phyloP scores from a whole-genome alignment of 2,797 vertebrate genomes.

The Galago senegalensis region DNA sequence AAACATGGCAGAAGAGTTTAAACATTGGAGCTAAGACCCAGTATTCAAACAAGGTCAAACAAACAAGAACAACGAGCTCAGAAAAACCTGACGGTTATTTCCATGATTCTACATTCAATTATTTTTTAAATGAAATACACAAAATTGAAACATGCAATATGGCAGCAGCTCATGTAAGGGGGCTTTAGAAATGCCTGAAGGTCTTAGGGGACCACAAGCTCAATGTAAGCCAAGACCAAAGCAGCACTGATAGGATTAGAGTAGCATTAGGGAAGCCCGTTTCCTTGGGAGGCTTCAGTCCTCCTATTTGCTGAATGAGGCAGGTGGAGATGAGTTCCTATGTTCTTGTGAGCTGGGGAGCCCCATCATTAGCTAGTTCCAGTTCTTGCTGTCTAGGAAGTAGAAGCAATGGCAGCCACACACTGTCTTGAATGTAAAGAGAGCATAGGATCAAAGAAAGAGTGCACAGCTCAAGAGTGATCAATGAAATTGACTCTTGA shows the following conservation, averaged over 20 bases:
- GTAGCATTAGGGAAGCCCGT: not conserved
- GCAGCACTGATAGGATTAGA: not conserved
- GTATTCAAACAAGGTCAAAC: not conserved
- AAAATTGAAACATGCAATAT: not conserved
- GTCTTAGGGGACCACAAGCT: not conserved
- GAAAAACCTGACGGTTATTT: not conserved
- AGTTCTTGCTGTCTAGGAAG: not conserved
- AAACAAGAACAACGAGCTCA: not conserved
- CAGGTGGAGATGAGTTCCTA: not conserved
- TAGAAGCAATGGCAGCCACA: not conserved
- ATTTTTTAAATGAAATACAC: not conserved
- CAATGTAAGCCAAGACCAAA: not conserved
- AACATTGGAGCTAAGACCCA: not conserved
- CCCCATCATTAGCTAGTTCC: not conserved
- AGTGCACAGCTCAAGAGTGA: not conserved
- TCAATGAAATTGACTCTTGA: constrained; percentile 5
- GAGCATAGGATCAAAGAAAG: not conserved
- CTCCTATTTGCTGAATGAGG: not conserved
- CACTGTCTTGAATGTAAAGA: not conserved
- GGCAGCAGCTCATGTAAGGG: not conserved
- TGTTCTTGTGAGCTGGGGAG: not conserved
- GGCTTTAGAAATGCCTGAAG: not conserved
- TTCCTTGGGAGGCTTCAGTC: not conserved
- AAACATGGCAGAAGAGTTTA: not conserved
- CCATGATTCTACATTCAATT: not conserved